Base-by-base conservation (phyloP, 2,797 vertebrate species). In the Danio choprae region DNA sequence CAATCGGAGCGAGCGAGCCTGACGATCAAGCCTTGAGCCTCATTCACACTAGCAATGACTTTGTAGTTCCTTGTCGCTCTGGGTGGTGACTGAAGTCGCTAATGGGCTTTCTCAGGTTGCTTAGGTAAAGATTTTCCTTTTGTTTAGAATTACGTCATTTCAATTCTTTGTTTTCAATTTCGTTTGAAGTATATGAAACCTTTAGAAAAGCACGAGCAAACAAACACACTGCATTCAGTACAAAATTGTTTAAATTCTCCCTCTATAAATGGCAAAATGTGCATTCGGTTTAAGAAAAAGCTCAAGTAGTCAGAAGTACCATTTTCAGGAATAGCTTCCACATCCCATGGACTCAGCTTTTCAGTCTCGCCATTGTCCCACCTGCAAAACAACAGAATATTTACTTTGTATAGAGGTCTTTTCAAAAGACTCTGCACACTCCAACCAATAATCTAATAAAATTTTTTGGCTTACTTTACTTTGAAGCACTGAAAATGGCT, bases 361-460 rank as follows among this genome's bases (percentile, higher is more conserved):
- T 99, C 98, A 1, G 86, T 95, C 90, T 99, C 98, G 12, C 95
- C 95, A 6, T 98, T 99, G 90, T 99, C 98, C 98, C 98, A 99
- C 70, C 98, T 99, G 89, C 86, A 83, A 64, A 75, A 51, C 29
- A 29, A 86, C n/a, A 74, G 73, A 40, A 59, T 22, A 18, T 43
- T 71, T n/a, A n/a, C n/a, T n/a, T 50, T 58, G 50, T 38, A 77
- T 4, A 5, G 68, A 46, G 73, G 41, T 55, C 20, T 15, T 58
- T 41, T 4, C 22, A 13, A 40, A 41, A n/a, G 6, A 9, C 46
- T 44, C 7, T 63, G 7, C 0, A 11, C 22, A 38, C 20, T 40
- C 36, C 20, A 51, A 10, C 11, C 2, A 15, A 46, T 36, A 13
- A 10, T 4, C 4, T 53, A 70, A 56, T 2, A 22, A n/a, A 18